Evolutionary conservation across 2,888 invertebrate genomes (phyloP).

Genomic region (Autographa gamma): DNA sequence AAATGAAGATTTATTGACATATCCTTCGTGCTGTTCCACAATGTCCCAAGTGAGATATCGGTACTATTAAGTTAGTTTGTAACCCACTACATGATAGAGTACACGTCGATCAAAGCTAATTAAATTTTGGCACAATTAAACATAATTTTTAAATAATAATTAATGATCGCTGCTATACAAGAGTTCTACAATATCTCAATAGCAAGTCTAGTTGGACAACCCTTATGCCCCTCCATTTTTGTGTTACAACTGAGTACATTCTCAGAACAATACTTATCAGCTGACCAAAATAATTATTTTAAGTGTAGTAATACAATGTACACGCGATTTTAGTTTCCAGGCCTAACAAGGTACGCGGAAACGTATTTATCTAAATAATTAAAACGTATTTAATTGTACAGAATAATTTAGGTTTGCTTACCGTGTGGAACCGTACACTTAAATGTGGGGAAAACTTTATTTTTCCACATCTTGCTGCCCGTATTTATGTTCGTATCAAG

Average conservation of each 20-base stretch:
- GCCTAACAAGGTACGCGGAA: conserved; percentile 24
- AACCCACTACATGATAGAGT: not conserved
- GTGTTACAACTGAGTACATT: not conserved
- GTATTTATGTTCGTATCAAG: conserved; percentile 21
- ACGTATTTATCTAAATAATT: conserved; percentile 38
- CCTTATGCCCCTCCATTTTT: not conserved
- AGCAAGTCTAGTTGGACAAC: not conserved
- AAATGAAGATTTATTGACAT: conserved; percentile 33
- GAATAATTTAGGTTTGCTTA: conserved; percentile 24
- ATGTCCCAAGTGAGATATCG: conserved; percentile 19
- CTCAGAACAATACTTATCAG: conserved; percentile 8
- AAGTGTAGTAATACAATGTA: conserved; percentile 20
- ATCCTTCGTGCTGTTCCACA: conserved; percentile 11
- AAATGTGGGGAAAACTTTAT: conserved; percentile 36
- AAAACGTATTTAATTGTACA: conserved; percentile 34
- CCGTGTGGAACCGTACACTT: conserved; percentile 20
- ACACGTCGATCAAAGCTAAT: not conserved
- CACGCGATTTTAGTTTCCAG: conserved; percentile 37
- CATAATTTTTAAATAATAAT: not conserved
- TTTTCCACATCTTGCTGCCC: conserved; percentile 28
- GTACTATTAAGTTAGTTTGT: conserved; percentile 13
- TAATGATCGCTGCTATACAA: not conserved
- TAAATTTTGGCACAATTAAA: not conserved
- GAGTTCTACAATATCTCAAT: not conserved
- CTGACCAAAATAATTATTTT: conserved; percentile 26